These are phyloP conservation scores for Myotis planiceps DNA, from an alignment of 2,797 vertebrate species.

Conservation along the genomic window DNA sequence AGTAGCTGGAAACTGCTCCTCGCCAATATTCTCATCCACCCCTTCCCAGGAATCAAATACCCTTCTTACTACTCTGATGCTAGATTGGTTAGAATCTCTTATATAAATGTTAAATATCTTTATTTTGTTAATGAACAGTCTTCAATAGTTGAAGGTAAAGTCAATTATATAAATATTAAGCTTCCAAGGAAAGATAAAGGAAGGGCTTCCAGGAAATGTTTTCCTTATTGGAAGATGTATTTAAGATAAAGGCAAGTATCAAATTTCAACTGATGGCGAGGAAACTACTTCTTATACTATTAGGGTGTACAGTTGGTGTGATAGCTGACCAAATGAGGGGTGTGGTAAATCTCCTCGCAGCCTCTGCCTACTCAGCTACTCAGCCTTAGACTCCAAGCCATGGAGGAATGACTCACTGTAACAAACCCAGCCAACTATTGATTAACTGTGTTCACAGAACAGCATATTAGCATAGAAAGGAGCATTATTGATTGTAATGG, in stretches of 20 bases:
- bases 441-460: not conserved
- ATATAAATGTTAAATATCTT: not conserved
- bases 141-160: not conserved
- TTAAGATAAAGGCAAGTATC: slow-evolving; percentile 17
- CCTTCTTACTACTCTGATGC: not conserved
- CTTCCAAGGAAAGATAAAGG: not conserved
- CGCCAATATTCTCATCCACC: not conserved
- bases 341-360: not conserved
- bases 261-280: not conserved
- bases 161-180: not conserved
- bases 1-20: not conserved
- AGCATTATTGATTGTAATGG: not conserved
- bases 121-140: not conserved
- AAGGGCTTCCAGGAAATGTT: not conserved
- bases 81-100: not conserved
- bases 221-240: not conserved
- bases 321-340: not conserved
- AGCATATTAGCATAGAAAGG: not conserved
- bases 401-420: not conserved
- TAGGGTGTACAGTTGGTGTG: not conserved
- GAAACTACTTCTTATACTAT: not conserved
- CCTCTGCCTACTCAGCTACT: not conserved
- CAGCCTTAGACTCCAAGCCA: not conserved
- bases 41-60: not conserved
- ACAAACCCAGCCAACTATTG: not conserved